phyloP scores from a whole-genome alignment of 1,140 invertebrate species.

The Ips typographus region DNA sequence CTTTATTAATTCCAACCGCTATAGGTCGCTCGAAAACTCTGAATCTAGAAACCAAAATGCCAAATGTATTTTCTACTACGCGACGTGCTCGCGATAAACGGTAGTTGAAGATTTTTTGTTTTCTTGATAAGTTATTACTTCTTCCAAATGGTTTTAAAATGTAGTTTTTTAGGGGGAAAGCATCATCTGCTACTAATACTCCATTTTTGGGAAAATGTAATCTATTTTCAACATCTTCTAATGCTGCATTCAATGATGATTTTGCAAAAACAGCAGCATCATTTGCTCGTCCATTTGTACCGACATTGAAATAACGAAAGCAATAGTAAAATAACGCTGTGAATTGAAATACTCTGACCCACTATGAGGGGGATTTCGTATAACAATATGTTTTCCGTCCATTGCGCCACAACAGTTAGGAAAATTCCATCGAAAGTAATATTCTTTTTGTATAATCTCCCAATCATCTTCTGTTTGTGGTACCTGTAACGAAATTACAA shows the following conservation, averaged over 20 bases:
- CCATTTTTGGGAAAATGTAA: slow-evolving; percentile 37
- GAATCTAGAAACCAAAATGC: slow-evolving; percentile 26
- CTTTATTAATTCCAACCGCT: slow-evolving; percentile 1
- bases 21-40: slow-evolving; percentile 23
- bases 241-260: slow-evolving; percentile 37
- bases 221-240: slow-evolving; percentile 22
- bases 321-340: slow-evolving; percentile 48
- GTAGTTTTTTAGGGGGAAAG: slow-evolving; percentile 40
- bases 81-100: slow-evolving; percentile 23
- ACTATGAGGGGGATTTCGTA: slow-evolving; percentile 36
- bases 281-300: slow-evolving; percentile 46
- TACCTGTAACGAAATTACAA: slow-evolving; percentile 15
- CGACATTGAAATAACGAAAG: slow-evolving; percentile 49
- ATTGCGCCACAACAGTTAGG: slow-evolving; percentile 53
- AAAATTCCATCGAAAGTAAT: slow-evolving; percentile 41
- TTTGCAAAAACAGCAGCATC: slow-evolving; percentile 48
- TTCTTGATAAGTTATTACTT: slow-evolving; percentile 3
- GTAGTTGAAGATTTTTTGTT: slow-evolving; percentile 38
- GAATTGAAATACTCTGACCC: slow-evolving; percentile 51
- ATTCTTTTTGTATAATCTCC: slow-evolving; percentile 29
- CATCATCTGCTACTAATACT: slow-evolving; percentile 41
- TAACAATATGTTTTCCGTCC: slow-evolving; percentile 51
- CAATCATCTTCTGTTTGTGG: slow-evolving; percentile 35
- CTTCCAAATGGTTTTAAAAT: slow-evolving; percentile 38
- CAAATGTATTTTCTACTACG: slow-evolving; percentile 35